These are phyloP conservation scores for Aphyosemion australe DNA, from an alignment of 2,113 vertebrate species.

Conservation along the genomic window DNA sequence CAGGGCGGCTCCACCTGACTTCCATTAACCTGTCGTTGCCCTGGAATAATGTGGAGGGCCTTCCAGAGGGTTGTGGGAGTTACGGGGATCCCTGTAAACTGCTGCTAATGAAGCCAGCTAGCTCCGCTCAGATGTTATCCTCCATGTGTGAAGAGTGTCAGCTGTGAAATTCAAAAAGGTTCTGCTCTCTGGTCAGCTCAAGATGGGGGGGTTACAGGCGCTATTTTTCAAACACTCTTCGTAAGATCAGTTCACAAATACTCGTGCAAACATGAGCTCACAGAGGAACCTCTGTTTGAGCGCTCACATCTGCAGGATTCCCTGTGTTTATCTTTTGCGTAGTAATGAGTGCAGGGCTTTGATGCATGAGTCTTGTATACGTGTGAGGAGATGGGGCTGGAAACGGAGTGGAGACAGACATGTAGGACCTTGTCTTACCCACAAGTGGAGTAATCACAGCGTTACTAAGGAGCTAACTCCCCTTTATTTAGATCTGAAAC, in stretches of 20 bases:
- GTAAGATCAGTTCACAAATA: constrained; percentile 37
- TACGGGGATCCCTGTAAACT: constrained; percentile 56
- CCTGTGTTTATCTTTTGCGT: constrained; percentile 56
- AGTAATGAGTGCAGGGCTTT: constrained; percentile 55
- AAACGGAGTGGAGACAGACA: constrained; percentile 59
- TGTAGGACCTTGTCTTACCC: constrained; percentile 10
- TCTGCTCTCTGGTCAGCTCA: constrained; percentile 28
- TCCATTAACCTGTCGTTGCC: constrained; percentile 69
- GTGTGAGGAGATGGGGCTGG: constrained; percentile 45
- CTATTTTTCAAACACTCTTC: constrained; percentile 34
- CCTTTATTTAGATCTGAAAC: constrained; percentile 25
- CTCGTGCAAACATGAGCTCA: constrained; percentile 48
- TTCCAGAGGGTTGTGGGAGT: constrained; percentile 49
- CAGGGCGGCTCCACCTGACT: constrained; percentile 62
- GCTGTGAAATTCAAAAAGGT: constrained; percentile 43
- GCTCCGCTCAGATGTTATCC: constrained; percentile 28
- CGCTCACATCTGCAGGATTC: constrained; percentile 55
- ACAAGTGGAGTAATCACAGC: constrained; percentile 53
- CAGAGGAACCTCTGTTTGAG: constrained; percentile 43
- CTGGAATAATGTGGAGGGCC: constrained; percentile 61
- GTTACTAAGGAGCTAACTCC: constrained; percentile 42
- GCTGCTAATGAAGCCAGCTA: constrained; percentile 52
- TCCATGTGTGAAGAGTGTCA: constrained; percentile 46
- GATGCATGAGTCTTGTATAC: constrained; percentile 60
- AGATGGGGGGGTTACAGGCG: constrained; percentile 33